Evolutionary conservation across 1,140 invertebrate species (phyloP).

Genomic region (Euborellia annulipes): DNA sequence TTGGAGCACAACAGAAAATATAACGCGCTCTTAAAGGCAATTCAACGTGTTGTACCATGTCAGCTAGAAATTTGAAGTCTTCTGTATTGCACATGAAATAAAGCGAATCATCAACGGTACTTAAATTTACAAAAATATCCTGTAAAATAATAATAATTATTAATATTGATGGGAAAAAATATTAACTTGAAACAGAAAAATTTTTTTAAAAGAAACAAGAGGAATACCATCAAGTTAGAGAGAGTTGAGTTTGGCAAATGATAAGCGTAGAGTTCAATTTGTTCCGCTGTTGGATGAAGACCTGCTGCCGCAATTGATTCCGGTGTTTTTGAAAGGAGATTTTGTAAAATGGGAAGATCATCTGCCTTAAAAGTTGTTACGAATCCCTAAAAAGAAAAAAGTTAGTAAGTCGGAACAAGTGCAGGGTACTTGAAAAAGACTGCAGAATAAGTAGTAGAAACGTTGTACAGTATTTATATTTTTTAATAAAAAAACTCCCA

Average conservation of each 20-base stretch:
- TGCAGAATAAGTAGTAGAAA: background rate
- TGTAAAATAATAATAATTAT: conserved; percentile 33
- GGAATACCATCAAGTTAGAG: conserved; percentile 77
- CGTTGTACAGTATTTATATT: background rate
- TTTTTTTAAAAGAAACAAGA: conserved; percentile 13
- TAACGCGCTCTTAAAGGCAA: conserved; percentile 78
- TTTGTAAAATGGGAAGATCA: conserved; percentile 62
- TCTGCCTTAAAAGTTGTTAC: conserved; percentile 80
- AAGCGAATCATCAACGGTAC: conserved; percentile 74
- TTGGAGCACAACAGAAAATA: conserved; percentile 95
- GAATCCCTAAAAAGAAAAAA: conserved; percentile 44
- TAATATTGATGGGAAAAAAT: conserved; percentile 36
- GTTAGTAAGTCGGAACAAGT: too few species aligned
- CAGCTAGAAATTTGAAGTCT: conserved; percentile 90
- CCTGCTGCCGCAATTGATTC: conserved; percentile 72
- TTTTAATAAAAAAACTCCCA: too few species aligned
- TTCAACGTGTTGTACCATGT: conserved; percentile 92
- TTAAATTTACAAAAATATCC: conserved; percentile 91
- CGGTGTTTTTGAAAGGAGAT: conserved; percentile 48
- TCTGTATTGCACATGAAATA: conserved; percentile 97
- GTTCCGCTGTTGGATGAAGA: conserved; percentile 91
- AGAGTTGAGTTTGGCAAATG: conserved; percentile 85
- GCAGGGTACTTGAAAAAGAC: too few species aligned
- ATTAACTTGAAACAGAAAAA: conserved; percentile 24
- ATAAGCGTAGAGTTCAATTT: conserved; percentile 96